phyloP scores from a whole-genome alignment of 2,888 invertebrate genomes.

The Clostera curtula region DNA sequence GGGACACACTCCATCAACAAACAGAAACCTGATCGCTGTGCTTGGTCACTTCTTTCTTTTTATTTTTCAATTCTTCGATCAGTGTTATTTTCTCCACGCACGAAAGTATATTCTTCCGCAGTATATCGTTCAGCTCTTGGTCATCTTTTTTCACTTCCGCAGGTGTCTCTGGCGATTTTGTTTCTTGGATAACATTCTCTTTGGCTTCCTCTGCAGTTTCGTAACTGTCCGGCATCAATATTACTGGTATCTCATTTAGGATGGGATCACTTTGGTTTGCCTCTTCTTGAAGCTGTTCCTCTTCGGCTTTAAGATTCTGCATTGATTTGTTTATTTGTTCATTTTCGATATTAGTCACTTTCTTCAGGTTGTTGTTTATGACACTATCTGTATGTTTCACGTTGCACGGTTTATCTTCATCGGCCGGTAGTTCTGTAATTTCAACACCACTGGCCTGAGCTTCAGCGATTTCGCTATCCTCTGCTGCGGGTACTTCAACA shows the following conservation, averaged over 20 bases:
- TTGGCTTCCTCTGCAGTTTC: slow-evolving; percentile 13
- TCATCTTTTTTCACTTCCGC: slow-evolving; percentile 39
- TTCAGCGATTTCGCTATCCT: slow-evolving; percentile 21
- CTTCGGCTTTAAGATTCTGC: slow-evolving; percentile 34
- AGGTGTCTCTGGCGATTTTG: slow-evolving; percentile 35
- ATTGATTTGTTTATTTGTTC: slow-evolving; percentile 61
- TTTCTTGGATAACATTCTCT: slow-evolving; percentile 18
- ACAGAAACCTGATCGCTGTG: slow-evolving; percentile 53
- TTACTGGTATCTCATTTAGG: slow-evolving; percentile 11
- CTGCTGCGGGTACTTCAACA: slow-evolving; percentile 48
- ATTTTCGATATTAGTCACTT: slow-evolving; percentile 64
- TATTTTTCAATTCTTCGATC: slow-evolving; percentile 60
- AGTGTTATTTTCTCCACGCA: slow-evolving; percentile 63
- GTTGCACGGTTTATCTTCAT: slow-evolving; percentile 30
- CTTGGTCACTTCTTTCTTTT: slow-evolving; percentile 38
- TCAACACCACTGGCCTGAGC: slow-evolving; percentile 19
- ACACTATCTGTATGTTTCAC: slow-evolving; percentile 30
- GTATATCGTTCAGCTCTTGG: slow-evolving; percentile 46
- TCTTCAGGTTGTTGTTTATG: slow-evolving; percentile 48
- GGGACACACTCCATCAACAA: slow-evolving; percentile 49
- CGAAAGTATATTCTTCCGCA: slow-evolving; percentile 59
- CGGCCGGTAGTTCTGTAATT: slow-evolving; percentile 17
- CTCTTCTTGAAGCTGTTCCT: slow-evolving; percentile 29
- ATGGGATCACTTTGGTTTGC: slow-evolving; percentile 16
- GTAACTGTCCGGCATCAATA: slow-evolving; percentile 8